Base-by-base conservation (phyloP, 30 jellyfish, hydroid and myxozoan genomes). In the Nemopilema nomurai region DNA sequence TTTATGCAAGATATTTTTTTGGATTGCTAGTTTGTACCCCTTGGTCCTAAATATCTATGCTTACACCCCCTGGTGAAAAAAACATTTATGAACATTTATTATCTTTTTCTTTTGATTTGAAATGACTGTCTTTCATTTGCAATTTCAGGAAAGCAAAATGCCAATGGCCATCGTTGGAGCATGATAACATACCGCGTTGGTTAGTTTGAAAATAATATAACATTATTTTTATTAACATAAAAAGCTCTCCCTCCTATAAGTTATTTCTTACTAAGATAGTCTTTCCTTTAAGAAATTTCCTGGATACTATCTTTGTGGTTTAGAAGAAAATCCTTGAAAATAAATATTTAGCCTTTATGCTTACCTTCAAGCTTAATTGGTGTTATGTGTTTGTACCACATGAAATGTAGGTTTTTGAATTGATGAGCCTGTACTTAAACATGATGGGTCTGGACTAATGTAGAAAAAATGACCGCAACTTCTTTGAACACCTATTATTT, bases 161-260 rank as follows among this genome's bases (percentile, higher is more conserved):
- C 67, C 23, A 77, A 62, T 62, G 71, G 64, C 64, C 65, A 20
- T 57, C 78, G 51, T 8, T 66, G 76, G 76, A 66, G 76, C 76
- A 66, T 66, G 76, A 66, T 66, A 23, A 66, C 76, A 0, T 66
- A 66, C n/a, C 51, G 76, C 16, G 33, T 66, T 9, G 76, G 76
- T 66, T 9, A 66, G 74, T 65, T 21, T 65, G 74, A 65, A 4
- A 65, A 65, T 41, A 41, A 41, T 41, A 41, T 41, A 41, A 41
- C 57, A 41, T 19, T 63, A 24, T 63, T 24, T 19, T 63, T 19
- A 19, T 63, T 24, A 63, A 63, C 73, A 63, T 3, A n/a, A 28
- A 3, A 65, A 13, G 17, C 0, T 65, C 17, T 65, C 0, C 0
- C 0, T 0, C 9, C 9, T 1, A 28, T 21, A 21, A 65, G 30